phyloP scores from a whole-genome alignment of 2,888 invertebrate species.

The Piscicola geometra region DNA sequence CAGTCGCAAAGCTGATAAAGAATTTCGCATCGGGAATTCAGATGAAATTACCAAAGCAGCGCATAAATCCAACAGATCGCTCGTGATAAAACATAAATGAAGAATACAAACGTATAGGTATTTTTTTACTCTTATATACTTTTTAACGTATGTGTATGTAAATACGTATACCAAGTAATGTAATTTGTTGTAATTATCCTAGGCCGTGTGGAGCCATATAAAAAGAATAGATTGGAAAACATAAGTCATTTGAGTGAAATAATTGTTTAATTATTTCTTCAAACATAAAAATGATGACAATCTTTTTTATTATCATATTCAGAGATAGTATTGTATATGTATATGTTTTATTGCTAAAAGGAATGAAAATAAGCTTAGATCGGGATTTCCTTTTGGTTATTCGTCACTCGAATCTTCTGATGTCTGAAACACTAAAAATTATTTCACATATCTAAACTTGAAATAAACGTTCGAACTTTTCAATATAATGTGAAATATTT shows the following conservation, averaged over 20 bases:
- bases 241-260: too few relatives aligned
- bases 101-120: background rate
- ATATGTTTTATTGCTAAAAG: too few relatives aligned
- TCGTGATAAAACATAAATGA: conserved; percentile 1
- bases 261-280: background rate
- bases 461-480: too few relatives aligned
- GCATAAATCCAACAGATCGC: conserved; percentile 5
- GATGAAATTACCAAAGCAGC: background rate
- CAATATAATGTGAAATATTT: too few relatives aligned
- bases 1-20: background rate
- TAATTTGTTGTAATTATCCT: background rate
- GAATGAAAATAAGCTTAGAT: too few relatives aligned
- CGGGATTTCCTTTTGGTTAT: too few relatives aligned
- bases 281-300: background rate
- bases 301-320: conserved; percentile 13
- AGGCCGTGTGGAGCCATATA: background rate
- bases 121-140: too few relatives aligned
- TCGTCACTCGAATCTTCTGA: too few relatives aligned
- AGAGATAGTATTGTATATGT: too few relatives aligned
- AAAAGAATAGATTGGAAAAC: background rate
- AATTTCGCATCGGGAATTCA: background rate
- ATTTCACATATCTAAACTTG: too few relatives aligned
- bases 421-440: too few relatives aligned
- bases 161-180: background rate
- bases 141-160: too few relatives aligned